phyloP scores from a whole-genome alignment of 2,888 invertebrate genomes.

The Heliconius charithonia region DNA sequence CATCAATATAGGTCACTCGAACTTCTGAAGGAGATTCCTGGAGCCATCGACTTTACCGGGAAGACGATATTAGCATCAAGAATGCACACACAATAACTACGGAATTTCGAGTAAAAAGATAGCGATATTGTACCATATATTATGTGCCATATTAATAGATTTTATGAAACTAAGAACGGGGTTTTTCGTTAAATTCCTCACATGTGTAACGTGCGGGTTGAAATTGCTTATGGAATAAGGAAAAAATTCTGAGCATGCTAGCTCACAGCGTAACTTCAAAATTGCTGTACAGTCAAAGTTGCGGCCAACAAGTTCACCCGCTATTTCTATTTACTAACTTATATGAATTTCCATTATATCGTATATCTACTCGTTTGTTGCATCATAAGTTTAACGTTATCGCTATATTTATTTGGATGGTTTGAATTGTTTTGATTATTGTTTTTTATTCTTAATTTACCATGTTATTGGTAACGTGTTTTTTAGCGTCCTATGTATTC shows the following conservation, averaged over 20 bases:
- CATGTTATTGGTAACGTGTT: not conserved
- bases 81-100: constrained; percentile 6
- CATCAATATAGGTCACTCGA: constrained; percentile 29
- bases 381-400: not conserved
- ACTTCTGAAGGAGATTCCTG: constrained; percentile 23
- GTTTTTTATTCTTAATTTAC: not conserved
- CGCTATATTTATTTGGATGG: not conserved
- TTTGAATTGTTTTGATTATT: not conserved
- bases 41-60: constrained; percentile 28
- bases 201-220: constrained; percentile 1
- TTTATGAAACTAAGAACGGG: not conserved
- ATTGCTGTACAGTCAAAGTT: constrained; percentile 20
- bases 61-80: constrained; percentile 30
- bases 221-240: constrained; percentile 37
- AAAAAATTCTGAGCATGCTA: constrained; percentile 46
- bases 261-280: constrained; percentile 17
- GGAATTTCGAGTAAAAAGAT: constrained; percentile 12
- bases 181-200: constrained; percentile 16
- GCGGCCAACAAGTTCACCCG: constrained; percentile 11
- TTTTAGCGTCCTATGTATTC: too few relatives aligned
- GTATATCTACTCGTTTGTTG: constrained; percentile 8
- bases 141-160: constrained; percentile 5
- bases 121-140: not conserved
- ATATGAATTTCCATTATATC: constrained; percentile 19
- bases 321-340: constrained; percentile 20